Percentiles rank a stretch among this genome's conserved stretches.
phyloP scores from a whole-genome alignment of 2,113 vertebrate species.

The Myrmophylax atrothorax region DNA sequence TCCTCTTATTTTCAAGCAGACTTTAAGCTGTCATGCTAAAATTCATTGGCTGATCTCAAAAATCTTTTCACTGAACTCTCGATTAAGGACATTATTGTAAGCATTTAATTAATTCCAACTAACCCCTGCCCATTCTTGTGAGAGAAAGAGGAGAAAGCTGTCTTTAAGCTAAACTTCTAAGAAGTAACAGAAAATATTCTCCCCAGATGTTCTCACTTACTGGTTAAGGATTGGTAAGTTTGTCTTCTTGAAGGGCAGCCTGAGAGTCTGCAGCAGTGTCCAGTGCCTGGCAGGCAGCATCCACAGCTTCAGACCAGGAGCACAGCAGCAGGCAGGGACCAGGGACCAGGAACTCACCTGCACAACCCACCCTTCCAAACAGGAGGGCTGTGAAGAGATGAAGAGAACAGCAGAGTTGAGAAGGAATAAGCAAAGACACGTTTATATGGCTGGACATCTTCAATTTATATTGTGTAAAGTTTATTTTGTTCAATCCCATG shows the following conservation, averaged over 20 bases:
- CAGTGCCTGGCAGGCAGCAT: not conserved
- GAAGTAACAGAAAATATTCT: not conserved
- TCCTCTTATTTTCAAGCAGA: not conserved
- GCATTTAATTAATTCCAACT: not conserved
- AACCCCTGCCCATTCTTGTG: not conserved
- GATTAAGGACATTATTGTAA: not conserved
- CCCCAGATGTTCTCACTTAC: slow-evolving; percentile 61
- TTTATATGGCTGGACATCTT: not conserved
- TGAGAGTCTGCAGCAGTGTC: not conserved
- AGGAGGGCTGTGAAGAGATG: not conserved
- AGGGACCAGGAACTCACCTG: not conserved
- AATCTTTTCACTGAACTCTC: not conserved
- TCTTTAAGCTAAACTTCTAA: not conserved
- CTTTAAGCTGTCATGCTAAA: not conserved
- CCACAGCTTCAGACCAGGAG: not conserved
- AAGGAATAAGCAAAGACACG: not conserved
- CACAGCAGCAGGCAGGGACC: not conserved
- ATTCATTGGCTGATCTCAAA: not conserved
- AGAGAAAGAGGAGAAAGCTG: not conserved
- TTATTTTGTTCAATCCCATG: not conserved
- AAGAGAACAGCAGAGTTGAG: not conserved
- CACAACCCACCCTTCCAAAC: not conserved
- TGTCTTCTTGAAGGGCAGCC: not conserved
- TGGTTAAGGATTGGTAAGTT: not conserved
- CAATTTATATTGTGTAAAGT: not conserved